These are phyloP conservation scores for Autographa gamma DNA, from an alignment of 2,888 invertebrate species.

Conservation along the genomic window DNA sequence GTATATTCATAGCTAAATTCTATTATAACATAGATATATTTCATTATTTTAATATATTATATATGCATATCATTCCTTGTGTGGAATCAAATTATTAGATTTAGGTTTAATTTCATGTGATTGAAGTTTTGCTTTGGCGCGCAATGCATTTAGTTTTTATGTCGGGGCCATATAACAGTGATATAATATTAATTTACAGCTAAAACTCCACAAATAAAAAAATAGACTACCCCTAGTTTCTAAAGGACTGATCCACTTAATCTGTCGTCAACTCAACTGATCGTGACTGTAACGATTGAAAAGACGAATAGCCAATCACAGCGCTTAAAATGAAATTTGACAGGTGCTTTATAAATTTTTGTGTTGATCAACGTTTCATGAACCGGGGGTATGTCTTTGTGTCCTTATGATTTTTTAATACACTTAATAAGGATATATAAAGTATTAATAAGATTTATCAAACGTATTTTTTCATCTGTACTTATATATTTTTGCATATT, in stretches of 20 bases:
- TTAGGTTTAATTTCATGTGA: conserved; percentile 49
- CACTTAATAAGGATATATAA: conserved; percentile 6
- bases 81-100: conserved; percentile 59
- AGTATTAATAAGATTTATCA: neutral
- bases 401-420: conserved; percentile 9
- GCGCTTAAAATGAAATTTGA: too few species aligned
- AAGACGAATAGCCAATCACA: too few species aligned
- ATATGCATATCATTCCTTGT: conserved; percentile 72
- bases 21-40: conserved; percentile 23
- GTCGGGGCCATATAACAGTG: conserved; percentile 77
- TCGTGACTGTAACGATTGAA: too few species aligned
- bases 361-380: too few species aligned
- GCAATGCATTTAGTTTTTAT: conserved; percentile 66
- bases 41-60: conserved; percentile 43
- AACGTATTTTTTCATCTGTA: conserved; percentile 6
- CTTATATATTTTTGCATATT: conserved; percentile 10
- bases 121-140: conserved; percentile 48
- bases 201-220: conserved; percentile 29
- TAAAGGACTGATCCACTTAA: too few species aligned
- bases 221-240: conserved; percentile 12
- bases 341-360: too few species aligned
- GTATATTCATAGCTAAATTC: conserved; percentile 9
- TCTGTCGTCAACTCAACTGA: too few species aligned
- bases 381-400: neutral
- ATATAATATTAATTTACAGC: conserved; percentile 63